These are phyloP conservation scores for Hirtodrosophila duncani DNA, from an alignment of 2,888 invertebrate genomes.

Conservation along the genomic window DNA sequence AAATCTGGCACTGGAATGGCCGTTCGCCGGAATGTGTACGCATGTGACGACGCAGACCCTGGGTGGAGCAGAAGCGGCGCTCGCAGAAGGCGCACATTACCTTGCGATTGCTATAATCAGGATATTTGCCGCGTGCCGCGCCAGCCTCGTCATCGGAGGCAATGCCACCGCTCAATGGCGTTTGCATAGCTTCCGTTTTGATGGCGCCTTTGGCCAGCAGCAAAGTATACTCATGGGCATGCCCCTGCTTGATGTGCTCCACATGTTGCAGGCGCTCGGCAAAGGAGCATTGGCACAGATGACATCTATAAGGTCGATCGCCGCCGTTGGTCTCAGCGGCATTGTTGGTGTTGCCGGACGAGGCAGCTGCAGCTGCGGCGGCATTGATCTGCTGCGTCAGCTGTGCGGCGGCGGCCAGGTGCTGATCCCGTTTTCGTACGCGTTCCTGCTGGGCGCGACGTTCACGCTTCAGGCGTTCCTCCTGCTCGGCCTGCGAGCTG, in stretches of 20 bases:
- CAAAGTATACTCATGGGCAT: conserved; percentile 87
- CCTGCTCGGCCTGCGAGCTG: conserved; percentile 77
- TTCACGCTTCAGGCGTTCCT: conserved; percentile 29
- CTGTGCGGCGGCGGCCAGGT: conserved; percentile 79
- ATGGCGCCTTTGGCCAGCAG: conserved; percentile 90
- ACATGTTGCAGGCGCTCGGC: conserved; percentile 88
- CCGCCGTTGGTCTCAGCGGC: conserved; percentile 21
- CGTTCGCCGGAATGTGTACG: conserved; percentile 94
- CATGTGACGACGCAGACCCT: conserved; percentile 95
- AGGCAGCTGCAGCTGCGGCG: conserved; percentile 19
- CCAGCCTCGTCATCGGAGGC: conserved; percentile 78
- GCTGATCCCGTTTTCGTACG: conserved; percentile 35
- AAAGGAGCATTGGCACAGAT: conserved; percentile 93
- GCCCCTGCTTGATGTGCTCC: conserved; percentile 87
- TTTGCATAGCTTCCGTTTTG: conserved; percentile 79
- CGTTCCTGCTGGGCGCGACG: conserved; percentile 31
- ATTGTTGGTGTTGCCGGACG: conserved; percentile 17
- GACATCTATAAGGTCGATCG: conserved; percentile 92
- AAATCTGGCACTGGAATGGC: conserved; percentile 94
- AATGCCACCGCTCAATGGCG: conserved; percentile 45
- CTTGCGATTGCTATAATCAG: conserved; percentile 92
- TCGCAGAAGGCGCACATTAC: conserved; percentile 95
- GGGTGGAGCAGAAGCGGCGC: conserved; percentile 96
- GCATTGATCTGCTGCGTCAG: conserved; percentile 77
- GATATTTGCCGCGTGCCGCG: conserved; percentile 83